Conservation (phyloP, 2,888 invertebrate genomes). For the Uropetala carovei region DNA sequence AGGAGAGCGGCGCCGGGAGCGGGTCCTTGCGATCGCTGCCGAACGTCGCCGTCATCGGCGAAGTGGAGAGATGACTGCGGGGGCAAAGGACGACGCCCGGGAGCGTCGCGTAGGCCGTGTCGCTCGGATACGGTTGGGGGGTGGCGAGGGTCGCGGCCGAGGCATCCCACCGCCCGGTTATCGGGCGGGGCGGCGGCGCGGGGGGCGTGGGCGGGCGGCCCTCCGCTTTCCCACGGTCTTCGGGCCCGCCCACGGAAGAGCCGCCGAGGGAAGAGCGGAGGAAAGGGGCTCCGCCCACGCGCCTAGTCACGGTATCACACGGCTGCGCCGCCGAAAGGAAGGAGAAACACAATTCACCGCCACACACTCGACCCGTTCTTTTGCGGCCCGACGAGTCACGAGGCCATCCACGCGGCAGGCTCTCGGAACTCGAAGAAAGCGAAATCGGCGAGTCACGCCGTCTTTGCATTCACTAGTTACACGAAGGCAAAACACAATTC, state of each 20-base stretch:
- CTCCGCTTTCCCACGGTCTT: slow-evolving; percentile 63
- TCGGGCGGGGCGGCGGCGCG: slow-evolving; percentile 42
- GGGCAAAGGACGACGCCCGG: neutral
- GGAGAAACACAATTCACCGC: slow-evolving; percentile 38
- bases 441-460: slow-evolving; percentile 50
- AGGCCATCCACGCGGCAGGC: slow-evolving; percentile 43
- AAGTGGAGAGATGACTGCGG: neutral
- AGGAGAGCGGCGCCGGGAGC: neutral
- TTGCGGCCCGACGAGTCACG: slow-evolving; percentile 27
- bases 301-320: slow-evolving; percentile 54
- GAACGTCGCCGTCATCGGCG: slow-evolving; percentile 48
- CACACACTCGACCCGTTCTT: slow-evolving; percentile 21
- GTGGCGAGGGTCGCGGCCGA: slow-evolving; percentile 30
- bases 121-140: neutral
- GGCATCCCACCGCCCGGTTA: slow-evolving; percentile 55
- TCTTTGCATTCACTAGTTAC: slow-evolving; percentile 25
- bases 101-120: slow-evolving; percentile 22
- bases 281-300: neutral
- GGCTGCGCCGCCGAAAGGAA: neutral
- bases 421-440: neutral
- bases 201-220: slow-evolving; percentile 41
- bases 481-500: neutral
- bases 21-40: slow-evolving; percentile 13
- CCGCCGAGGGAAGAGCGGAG: slow-evolving; percentile 22
- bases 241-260: slow-evolving; percentile 60